Conservation (phyloP, 2,888 invertebrate species). For the Drosophila borborema region DNA sequence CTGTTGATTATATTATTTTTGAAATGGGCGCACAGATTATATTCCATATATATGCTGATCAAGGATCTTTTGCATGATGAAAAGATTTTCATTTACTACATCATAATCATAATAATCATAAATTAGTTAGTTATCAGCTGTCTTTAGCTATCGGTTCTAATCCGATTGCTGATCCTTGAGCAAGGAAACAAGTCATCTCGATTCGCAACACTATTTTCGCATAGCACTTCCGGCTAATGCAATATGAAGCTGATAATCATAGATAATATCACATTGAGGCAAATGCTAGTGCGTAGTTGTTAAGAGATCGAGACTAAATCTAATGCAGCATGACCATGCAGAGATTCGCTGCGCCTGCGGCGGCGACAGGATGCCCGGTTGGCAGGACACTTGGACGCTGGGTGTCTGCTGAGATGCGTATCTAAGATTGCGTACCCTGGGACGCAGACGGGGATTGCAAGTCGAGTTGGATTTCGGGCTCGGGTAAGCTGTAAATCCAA, state of each 20-base stretch:
- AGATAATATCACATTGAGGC: slow-evolving; percentile 41
- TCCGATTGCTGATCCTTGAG: slow-evolving; percentile 1
- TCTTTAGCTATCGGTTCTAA: neutral
- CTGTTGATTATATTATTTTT: neutral
- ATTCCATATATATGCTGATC: neutral
- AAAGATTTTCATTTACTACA: neutral
- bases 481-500: slow-evolving; percentile 81
- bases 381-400: slow-evolving; percentile 15
- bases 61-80: neutral
- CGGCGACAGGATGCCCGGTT: slow-evolving; percentile 40
- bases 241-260: slow-evolving; percentile 36
- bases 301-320: slow-evolving; percentile 39
- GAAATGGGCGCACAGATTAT: neutral
- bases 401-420: slow-evolving; percentile 36
- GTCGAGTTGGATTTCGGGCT: slow-evolving; percentile 4
- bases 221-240: slow-evolving; percentile 41
- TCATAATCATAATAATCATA: neutral
- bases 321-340: slow-evolving; percentile 71
- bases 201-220: slow-evolving; percentile 42
- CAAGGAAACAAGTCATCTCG: slow-evolving; percentile 16
- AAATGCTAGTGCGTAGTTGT: slow-evolving; percentile 37
- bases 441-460: neutral
- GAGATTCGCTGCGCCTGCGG: slow-evolving; percentile 63
- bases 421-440: slow-evolving; percentile 64
- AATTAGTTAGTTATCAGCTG: neutral